These are phyloP conservation scores for Chrysochloris asiatica DNA, from an alignment of 2,113 vertebrate species.

Conservation along the genomic window DNA sequence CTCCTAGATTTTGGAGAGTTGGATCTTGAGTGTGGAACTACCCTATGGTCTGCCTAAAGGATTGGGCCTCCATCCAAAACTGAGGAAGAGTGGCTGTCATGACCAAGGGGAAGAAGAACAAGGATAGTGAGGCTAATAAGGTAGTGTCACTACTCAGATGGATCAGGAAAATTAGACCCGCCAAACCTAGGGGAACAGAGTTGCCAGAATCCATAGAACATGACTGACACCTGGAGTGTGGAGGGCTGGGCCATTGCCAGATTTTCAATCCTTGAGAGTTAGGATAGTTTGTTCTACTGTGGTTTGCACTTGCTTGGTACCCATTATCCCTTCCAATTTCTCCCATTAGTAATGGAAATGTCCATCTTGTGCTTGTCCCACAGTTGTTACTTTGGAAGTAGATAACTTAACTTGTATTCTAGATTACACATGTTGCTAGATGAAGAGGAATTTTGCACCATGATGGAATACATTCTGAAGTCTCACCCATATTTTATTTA, in stretches of 20 bases:
- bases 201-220: not conserved
- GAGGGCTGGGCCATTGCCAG: not conserved
- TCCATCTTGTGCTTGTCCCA: not conserved
- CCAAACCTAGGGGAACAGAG: not conserved
- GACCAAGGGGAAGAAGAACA: not conserved
- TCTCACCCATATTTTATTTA: not conserved
- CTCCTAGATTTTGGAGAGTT: too few relatives aligned
- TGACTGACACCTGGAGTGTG: not conserved
- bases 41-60: not conserved
- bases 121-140: not conserved
- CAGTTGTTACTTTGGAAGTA: not conserved
- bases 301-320: not conserved
- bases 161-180: too few relatives aligned
- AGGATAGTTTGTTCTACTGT: not conserved
- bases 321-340: not conserved
- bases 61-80: not conserved
- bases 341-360: not conserved
- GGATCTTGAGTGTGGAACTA: not conserved
- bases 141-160: not conserved
- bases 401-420: not conserved
- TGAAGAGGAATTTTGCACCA: not conserved
- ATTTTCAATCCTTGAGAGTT: not conserved
- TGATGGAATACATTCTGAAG: not conserved
- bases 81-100: not conserved
- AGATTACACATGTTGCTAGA: not conserved